A percentile compares a stretch with the other conserved stretches of the same genome.
phyloP scores from a whole-genome alignment of 2,888 invertebrate species.

The Cyclophora punctaria region DNA sequence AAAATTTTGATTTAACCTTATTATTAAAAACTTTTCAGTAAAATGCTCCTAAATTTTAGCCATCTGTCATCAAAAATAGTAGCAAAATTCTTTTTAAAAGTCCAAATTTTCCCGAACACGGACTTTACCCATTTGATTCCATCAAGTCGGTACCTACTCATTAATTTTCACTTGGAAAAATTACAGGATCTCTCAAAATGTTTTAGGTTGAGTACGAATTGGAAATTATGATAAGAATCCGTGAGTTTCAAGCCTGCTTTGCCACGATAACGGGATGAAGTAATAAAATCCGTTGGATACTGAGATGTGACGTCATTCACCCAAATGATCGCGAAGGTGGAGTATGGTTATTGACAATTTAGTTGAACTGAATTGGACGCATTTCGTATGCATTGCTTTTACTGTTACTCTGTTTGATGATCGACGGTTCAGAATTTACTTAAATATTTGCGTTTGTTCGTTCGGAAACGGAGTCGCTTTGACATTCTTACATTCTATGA shows the following conservation, averaged over 20 bases:
- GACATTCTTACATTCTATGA: no score
- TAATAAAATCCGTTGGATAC: slow-evolving; percentile 32
- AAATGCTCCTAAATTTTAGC: no score
- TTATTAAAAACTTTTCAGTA: no score
- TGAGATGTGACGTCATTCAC: slow-evolving; percentile 10
- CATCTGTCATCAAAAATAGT: no score
- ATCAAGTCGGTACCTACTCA: not conserved
- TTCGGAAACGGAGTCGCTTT: no score
- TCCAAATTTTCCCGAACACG: no score
- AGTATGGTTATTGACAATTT: slow-evolving; percentile 9
- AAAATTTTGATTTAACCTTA: no score
- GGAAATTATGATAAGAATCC: slow-evolving; percentile 26
- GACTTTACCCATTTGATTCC: no score
- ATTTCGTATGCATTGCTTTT: slow-evolving; percentile 1
- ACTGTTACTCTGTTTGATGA: slow-evolving; percentile 3
- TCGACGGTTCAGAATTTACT: slow-evolving; percentile 1
- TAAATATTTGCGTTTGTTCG: not conserved
- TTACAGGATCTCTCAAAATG: slow-evolving; percentile 3
- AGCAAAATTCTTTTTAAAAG: no score
- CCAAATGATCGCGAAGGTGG: slow-evolving; percentile 13
- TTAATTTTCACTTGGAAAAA: slow-evolving; percentile 4
- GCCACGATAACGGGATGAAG: slow-evolving; percentile 39
- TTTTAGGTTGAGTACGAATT: slow-evolving; percentile 21
- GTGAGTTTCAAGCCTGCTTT: slow-evolving; percentile 29
- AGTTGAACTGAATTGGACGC: slow-evolving; percentile 7